Evolutionary conservation across 2,113 vertebrate genomes (phyloP).

Genomic region (Microcebus griseorufus): DNA sequence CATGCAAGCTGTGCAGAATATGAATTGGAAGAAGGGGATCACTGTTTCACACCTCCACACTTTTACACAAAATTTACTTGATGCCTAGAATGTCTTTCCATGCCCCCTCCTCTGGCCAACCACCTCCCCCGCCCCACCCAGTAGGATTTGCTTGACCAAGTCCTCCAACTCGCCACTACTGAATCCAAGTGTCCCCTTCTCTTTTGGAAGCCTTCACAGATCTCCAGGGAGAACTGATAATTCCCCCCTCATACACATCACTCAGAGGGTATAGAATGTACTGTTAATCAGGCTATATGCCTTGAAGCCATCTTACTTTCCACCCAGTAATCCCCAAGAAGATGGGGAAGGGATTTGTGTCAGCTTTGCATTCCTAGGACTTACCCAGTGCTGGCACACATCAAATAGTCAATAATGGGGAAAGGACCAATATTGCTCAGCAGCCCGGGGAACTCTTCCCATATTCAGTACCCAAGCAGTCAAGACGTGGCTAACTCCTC

Average conservation of each 20-base stretch:
- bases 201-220: neutral
- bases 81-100: conserved; percentile 7
- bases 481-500: neutral
- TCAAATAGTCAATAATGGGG: neutral
- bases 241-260: neutral
- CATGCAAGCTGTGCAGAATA: neutral
- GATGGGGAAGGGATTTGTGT: neutral
- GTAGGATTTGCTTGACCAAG: neutral
- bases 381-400: neutral
- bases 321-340: neutral
- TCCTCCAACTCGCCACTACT: neutral
- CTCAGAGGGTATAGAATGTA: neutral
- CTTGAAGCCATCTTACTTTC: neutral
- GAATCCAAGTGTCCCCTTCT: neutral
- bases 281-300: neutral
- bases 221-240: neutral
- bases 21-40: neutral
- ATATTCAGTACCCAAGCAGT: neutral
- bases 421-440: neutral
- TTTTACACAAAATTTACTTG: neutral
- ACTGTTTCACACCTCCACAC: neutral
- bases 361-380: neutral
- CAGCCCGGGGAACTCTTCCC: neutral
- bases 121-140: neutral
- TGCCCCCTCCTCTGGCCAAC: neutral